A percentile compares a stretch with the other conserved stretches of the same genome.
phyloP scores from a whole-genome alignment of 1,140 invertebrate species.

The Metaphire vulgaris region DNA sequence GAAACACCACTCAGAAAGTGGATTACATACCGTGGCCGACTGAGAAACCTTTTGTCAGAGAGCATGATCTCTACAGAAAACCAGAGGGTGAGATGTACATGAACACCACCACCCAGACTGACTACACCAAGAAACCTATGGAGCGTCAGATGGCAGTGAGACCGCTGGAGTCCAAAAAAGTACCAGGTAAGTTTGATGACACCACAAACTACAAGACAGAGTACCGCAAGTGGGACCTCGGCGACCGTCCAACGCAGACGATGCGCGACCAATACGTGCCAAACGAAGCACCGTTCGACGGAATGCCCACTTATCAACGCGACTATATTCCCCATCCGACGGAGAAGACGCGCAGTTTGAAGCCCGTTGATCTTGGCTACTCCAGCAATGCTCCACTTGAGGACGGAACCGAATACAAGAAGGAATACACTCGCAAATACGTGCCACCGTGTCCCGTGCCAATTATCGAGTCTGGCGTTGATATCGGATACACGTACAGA shows the following conservation, averaged over 20 bases:
- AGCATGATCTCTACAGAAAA: constrained; percentile 36
- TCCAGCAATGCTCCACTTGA: constrained; percentile 43
- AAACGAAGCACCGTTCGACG: constrained; percentile 49
- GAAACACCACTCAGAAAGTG: constrained; percentile 35
- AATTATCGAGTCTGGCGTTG: constrained; percentile 35
- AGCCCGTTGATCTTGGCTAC: constrained; percentile 38
- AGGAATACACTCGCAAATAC: constrained; percentile 46
- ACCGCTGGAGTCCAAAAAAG: constrained; percentile 31
- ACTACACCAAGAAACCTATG: constrained; percentile 38
- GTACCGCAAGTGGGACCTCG: constrained; percentile 45
- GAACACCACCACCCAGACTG: constrained; percentile 36
- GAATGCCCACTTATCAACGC: constrained; percentile 45
- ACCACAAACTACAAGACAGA: constrained; percentile 48
- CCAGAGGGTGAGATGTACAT: constrained; percentile 42
- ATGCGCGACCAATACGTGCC: constrained; percentile 41
- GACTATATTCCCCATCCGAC: constrained; percentile 42
- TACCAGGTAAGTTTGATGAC: constrained; percentile 43
- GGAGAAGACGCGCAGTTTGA: constrained; percentile 35
- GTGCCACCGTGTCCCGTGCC: constrained; percentile 43
- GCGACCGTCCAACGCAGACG: too few species aligned
- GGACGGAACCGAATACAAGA: constrained; percentile 47
- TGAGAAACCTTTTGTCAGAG: constrained; percentile 37
- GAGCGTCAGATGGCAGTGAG: constrained; percentile 32
- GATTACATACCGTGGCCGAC: constrained; percentile 47
- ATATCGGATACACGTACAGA: constrained; percentile 33